These are phyloP conservation scores for Catalaphyllia jardinei DNA, from an alignment of 64 coral and sea anemone species.

Conservation along the genomic window DNA sequence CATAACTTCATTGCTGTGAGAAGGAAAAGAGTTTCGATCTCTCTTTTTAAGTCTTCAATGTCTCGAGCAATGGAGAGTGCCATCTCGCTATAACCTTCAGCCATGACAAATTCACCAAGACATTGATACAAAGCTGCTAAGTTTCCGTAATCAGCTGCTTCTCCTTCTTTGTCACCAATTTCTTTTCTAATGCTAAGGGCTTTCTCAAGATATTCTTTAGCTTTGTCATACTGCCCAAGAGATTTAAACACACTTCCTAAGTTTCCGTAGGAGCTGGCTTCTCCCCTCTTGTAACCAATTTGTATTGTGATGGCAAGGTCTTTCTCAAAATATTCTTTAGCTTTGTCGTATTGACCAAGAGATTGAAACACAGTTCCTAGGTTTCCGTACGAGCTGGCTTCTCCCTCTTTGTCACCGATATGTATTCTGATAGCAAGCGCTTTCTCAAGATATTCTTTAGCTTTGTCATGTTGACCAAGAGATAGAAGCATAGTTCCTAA, in stretches of 20 bases:
- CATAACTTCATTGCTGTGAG: not conserved
- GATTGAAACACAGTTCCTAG: no score
- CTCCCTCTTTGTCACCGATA: not conserved
- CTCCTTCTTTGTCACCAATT: not conserved
- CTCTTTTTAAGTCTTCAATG: not conserved
- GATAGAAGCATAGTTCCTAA: not conserved
- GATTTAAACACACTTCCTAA: not conserved
- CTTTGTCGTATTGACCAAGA: no score
- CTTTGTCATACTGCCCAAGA: not conserved
- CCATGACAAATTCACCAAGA: not conserved
- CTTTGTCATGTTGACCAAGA: not conserved
- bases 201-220: not conserved
- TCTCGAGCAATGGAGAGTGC: not conserved
- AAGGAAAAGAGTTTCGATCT: not conserved
- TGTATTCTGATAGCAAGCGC: not conserved
- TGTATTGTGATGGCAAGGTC: no score
- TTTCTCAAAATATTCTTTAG: no score
- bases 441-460: conserved; percentile 16
- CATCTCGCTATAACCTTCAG: not conserved
- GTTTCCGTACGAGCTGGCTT: not conserved
- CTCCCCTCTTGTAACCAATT: no score
- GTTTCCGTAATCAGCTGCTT: not conserved
- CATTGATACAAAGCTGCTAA: not conserved
- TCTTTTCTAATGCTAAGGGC: not conserved
- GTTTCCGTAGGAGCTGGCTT: no score